A percentile compares a stretch with the other conserved stretches of the same genome.
Evolutionary conservation across 2,113 vertebrate genomes (phyloP).

Genomic region (Bagarius yarrelli): DNA sequence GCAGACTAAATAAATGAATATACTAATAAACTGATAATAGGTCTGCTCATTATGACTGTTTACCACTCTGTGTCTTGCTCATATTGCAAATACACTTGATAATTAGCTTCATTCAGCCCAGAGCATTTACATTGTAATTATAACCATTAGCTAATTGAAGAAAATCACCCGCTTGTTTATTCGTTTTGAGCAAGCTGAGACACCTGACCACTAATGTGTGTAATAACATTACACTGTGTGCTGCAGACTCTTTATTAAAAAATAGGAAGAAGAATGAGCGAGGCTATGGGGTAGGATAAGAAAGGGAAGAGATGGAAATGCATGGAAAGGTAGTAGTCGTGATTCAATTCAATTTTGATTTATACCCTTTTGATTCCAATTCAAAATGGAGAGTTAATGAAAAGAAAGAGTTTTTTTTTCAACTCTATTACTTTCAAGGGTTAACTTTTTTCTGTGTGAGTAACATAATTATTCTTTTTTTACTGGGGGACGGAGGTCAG

Average conservation of each 20-base stretch:
- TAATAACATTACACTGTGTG: background rate
- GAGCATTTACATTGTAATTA: slow-evolving; percentile 42
- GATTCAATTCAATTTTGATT: too few relatives aligned
- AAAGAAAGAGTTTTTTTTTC: too few relatives aligned
- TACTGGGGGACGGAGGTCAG: too few relatives aligned
- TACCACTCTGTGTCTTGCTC: slow-evolving; percentile 14
- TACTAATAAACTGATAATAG: slow-evolving; percentile 13
- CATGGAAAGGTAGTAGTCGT: too few relatives aligned
- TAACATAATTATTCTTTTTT: too few relatives aligned
- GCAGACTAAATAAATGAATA: background rate
- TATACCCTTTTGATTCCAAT: too few relatives aligned
- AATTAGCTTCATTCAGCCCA: slow-evolving; percentile 30
- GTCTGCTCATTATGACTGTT: slow-evolving; percentile 35
- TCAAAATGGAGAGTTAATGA: too few relatives aligned
- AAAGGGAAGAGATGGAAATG: background rate
- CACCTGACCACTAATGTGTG: slow-evolving; percentile 18
- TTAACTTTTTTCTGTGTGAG: too few relatives aligned
- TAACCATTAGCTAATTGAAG: slow-evolving; percentile 28
- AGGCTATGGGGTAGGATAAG: background rate
- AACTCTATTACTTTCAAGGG: too few relatives aligned
- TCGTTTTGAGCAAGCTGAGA: background rate
- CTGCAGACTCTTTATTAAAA: background rate
- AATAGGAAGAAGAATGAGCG: background rate
- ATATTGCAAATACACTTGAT: background rate
- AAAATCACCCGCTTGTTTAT: slow-evolving; percentile 9